These are phyloP conservation scores for Eupristina koningsbergeri DNA, from an alignment of 1,140 invertebrate species.

Conservation along the genomic window DNA sequence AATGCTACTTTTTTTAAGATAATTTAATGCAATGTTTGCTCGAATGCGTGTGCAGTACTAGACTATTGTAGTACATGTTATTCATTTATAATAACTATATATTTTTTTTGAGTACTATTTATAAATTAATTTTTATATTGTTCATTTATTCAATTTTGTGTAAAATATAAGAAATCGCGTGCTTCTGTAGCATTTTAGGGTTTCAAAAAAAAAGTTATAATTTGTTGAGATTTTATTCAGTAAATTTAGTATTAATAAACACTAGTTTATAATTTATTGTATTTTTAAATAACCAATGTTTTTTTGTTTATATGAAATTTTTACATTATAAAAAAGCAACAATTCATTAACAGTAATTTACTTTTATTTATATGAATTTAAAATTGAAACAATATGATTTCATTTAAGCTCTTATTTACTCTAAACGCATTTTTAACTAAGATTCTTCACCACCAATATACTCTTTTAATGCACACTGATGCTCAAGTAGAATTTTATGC, in stretches of 20 bases:
- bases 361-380: neutral
- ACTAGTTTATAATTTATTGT: slow-evolving; percentile 13
- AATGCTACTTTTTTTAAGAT: slow-evolving; percentile 26
- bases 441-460: slow-evolving; percentile 18
- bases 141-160: slow-evolving; percentile 5
- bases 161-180: slow-evolving; percentile 12
- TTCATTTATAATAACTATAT: neutral
- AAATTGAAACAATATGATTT: slow-evolving; percentile 4
- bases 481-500: slow-evolving; percentile 19
- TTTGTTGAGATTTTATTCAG: slow-evolving; percentile 20
- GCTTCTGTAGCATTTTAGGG: slow-evolving; percentile 37
- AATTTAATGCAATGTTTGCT: neutral
- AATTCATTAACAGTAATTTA: neutral
- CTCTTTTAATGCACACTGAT: slow-evolving; percentile 13
- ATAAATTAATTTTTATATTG: slow-evolving; percentile 27
- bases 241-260: neutral
- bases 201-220: neutral
- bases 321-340: neutral
- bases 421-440: slow-evolving; percentile 13
- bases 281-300: neutral
- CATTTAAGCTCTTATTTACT: neutral
- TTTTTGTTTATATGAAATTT: neutral
- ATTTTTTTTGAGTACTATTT: neutral
- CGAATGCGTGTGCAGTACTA: neutral
- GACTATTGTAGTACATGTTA: neutral